Evolutionary conservation across 2,888 invertebrate genomes (phyloP).

Genomic region (Drosophila phalerata): DNA sequence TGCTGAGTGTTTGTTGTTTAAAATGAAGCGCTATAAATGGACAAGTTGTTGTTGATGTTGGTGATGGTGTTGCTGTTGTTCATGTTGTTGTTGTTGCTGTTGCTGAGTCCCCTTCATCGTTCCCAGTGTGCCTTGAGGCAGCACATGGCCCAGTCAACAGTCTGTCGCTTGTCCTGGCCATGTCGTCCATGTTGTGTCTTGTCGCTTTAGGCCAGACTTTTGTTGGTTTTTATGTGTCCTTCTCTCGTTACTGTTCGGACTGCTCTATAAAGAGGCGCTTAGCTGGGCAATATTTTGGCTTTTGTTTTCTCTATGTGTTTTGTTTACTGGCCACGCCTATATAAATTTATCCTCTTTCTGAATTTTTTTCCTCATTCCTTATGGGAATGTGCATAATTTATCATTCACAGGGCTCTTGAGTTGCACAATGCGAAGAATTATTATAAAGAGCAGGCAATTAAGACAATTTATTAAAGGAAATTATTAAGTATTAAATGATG

Average conservation of each 20-base stretch:
- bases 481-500: neutral
- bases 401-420: conserved; percentile 50
- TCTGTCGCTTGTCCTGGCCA: conserved; percentile 34
- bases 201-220: conserved; percentile 54
- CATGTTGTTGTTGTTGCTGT: conserved; percentile 8
- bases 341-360: conserved; percentile 2
- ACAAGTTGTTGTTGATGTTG: conserved; percentile 52
- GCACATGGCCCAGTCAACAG: conserved; percentile 62
- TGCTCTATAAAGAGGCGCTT: conserved; percentile 45
- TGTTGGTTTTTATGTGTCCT: conserved; percentile 52
- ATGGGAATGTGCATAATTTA: conserved; percentile 54
- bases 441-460: conserved; percentile 53
- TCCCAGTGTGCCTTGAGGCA: conserved; percentile 49
- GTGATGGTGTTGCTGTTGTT: conserved; percentile 17
- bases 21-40: conserved; percentile 71
- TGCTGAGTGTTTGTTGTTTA: conserved; percentile 62
- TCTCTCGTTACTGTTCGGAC: conserved; percentile 38
- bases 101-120: conserved; percentile 10
- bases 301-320: conserved; percentile 48
- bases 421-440: conserved; percentile 47
- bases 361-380: conserved; percentile 19
- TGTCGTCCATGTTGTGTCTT: conserved; percentile 44
- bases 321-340: conserved; percentile 54
- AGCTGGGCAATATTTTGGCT: conserved; percentile 62
- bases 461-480: conserved; percentile 20